Evolutionary conservation across 2,797 vertebrate genomes (phyloP).

Genomic region (Galago senegalensis): DNA sequence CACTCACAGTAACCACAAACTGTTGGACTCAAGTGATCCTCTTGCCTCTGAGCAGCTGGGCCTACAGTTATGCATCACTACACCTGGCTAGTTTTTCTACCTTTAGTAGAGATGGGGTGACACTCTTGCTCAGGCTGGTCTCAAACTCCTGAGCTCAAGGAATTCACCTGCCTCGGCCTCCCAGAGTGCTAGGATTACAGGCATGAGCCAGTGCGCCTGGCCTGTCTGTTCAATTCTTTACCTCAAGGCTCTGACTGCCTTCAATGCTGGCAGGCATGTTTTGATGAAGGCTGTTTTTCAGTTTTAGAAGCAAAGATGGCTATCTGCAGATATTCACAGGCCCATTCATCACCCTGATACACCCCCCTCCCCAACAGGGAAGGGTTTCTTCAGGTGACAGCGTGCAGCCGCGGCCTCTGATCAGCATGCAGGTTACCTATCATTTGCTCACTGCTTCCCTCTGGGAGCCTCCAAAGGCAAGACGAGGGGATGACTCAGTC

Average conservation of each 20-base stretch:
- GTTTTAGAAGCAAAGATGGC: constrained; percentile 38
- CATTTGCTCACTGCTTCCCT: constrained; percentile 28
- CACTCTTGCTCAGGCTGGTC: too few relatives aligned
- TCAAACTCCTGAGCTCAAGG: too few relatives aligned
- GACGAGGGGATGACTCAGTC: constrained; percentile 69
- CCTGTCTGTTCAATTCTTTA: background rate
- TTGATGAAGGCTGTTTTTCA: background rate
- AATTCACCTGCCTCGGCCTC: too few relatives aligned
- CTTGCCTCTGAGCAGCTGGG: too few relatives aligned
- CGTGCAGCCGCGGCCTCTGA: constrained; percentile 32
- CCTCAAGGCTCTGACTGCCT: constrained; percentile 4
- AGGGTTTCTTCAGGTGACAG: constrained; percentile 13
- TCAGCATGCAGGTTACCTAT: constrained; percentile 42
- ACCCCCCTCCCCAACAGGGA: background rate
- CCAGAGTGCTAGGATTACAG: too few relatives aligned
- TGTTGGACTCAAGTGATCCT: too few relatives aligned
- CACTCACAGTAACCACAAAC: too few relatives aligned
- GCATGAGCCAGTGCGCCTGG: too few relatives aligned
- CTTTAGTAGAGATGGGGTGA: too few relatives aligned
- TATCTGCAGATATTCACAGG: background rate
- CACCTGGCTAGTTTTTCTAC: too few relatives aligned
- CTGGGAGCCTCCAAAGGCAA: background rate
- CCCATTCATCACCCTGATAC: background rate
- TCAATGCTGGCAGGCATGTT: background rate
- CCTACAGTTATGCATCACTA: too few relatives aligned